Evolutionary conservation across 2,888 invertebrate species (phyloP).

Genomic region (Philopedon plagiatum): DNA sequence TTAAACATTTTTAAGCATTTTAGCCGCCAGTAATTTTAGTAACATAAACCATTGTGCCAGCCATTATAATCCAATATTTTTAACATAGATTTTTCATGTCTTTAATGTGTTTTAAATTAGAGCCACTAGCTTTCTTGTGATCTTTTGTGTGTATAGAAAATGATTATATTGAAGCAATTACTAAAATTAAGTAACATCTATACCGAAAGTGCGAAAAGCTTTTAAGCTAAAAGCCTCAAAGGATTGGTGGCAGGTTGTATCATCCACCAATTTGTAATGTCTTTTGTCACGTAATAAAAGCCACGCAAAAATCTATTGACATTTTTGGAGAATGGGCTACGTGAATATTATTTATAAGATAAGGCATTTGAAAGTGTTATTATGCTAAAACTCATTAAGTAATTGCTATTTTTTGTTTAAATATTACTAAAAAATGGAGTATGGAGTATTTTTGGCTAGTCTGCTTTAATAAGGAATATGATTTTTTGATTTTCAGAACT

Average conservation of each 20-base stretch:
- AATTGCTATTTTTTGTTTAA: background rate
- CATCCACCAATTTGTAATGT: constrained; percentile 61
- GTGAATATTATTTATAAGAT: constrained; percentile 33
- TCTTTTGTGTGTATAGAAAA: constrained; percentile 54
- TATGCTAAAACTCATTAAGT: constrained; percentile 11
- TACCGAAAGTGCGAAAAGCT: constrained; percentile 64
- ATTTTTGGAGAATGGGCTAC: constrained; percentile 51
- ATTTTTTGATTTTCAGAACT: too few relatives aligned
- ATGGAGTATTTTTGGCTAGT: too few relatives aligned
- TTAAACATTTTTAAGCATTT: constrained; percentile 20
- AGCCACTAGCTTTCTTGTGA: constrained; percentile 54
- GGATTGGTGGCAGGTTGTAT: constrained; percentile 63
- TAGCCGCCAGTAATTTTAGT: constrained; percentile 10
- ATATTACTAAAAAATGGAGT: background rate
- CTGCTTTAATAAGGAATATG: too few relatives aligned
- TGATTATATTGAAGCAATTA: constrained; percentile 58
- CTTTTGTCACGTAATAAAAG: constrained; percentile 52
- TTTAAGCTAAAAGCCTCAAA: constrained; percentile 65
- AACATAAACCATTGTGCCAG: constrained; percentile 23
- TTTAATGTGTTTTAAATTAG: constrained; percentile 60
- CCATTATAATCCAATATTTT: constrained; percentile 11
- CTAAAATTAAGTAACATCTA: constrained; percentile 61
- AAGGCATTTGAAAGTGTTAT: constrained; percentile 25
- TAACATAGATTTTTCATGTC: constrained; percentile 31
- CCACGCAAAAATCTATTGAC: constrained; percentile 53